Conservation (phyloP, 2,888 invertebrate genomes). For the Nezara viridula region DNA sequence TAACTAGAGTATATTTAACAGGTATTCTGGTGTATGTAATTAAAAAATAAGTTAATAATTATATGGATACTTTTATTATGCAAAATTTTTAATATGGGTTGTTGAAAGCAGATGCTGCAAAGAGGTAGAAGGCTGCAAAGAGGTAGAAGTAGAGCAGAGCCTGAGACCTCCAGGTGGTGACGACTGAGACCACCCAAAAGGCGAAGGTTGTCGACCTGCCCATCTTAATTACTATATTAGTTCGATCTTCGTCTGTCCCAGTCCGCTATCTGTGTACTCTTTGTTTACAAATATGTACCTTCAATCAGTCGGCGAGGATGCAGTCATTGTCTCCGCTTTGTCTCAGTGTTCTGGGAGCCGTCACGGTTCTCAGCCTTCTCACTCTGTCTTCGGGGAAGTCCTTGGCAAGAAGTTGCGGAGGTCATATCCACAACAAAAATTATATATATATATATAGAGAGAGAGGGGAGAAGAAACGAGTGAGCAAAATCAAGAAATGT, state of each 20-base stretch:
- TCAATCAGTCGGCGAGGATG: slow-evolving; percentile 25
- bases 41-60: too few species aligned
- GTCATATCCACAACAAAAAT: background rate
- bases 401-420: background rate
- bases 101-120: background rate
- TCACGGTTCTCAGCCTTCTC: background rate
- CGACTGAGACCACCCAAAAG: slow-evolving; percentile 58
- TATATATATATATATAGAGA: background rate
- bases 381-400: background rate
- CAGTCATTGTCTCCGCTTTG: slow-evolving; percentile 39
- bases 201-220: slow-evolving; percentile 54
- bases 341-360: background rate
- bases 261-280: slow-evolving; percentile 38
- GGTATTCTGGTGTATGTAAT: too few species aligned
- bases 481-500: background rate
- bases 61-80: too few species aligned
- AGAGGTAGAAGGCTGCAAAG: background rate
- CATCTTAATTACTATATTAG: slow-evolving; percentile 59
- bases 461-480: too few species aligned
- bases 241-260: slow-evolving; percentile 43
- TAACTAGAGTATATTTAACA: too few species aligned
- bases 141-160: slow-evolving; percentile 9
- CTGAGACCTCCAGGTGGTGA: slow-evolving; percentile 13
- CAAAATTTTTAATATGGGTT: too few species aligned
- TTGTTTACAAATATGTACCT: slow-evolving; percentile 29